phyloP scores from a whole-genome alignment of 2,888 invertebrate genomes.

The Apamea anceps region DNA sequence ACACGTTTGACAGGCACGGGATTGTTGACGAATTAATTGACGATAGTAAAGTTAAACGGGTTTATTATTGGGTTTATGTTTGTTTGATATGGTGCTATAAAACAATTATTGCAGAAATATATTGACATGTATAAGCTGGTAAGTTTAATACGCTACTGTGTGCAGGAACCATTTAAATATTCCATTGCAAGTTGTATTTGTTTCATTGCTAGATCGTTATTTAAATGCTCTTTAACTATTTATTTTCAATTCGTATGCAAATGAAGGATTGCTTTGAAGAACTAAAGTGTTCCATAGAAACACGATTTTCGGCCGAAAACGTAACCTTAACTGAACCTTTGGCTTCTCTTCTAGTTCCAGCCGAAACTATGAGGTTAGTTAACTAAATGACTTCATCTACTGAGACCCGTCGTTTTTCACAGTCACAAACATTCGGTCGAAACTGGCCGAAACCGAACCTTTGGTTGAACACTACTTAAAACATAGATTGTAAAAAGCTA shows the following conservation, averaged over 20 bases:
- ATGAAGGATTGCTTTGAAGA: constrained; percentile 6
- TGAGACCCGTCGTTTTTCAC: too few species aligned
- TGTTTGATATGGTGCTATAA: constrained; percentile 13
- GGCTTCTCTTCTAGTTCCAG: too few species aligned
- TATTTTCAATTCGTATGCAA: constrained; percentile 28
- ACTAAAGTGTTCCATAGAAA: background rate
- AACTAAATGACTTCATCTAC: too few species aligned
- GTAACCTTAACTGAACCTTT: too few species aligned
- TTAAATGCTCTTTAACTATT: constrained; percentile 12
- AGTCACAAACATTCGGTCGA: too few species aligned
- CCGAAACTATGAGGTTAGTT: too few species aligned
- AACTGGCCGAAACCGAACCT: too few species aligned
- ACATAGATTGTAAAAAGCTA: background rate
- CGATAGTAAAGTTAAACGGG: constrained; percentile 1
- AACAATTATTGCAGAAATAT: constrained; percentile 9
- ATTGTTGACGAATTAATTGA: constrained; percentile 16
- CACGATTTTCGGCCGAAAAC: too few species aligned
- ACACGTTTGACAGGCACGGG: background rate
- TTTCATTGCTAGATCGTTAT: background rate
- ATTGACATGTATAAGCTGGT: background rate
- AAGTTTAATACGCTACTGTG: background rate
- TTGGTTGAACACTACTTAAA: background rate
- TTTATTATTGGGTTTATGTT: constrained; percentile 18
- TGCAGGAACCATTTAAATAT: background rate
- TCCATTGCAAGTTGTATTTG: background rate